A percentile compares a stretch with the other conserved stretches of the same genome.
Evolutionary conservation across 1,140 invertebrate genomes (phyloP).

Genomic region (Lanistes nyassanus): DNA sequence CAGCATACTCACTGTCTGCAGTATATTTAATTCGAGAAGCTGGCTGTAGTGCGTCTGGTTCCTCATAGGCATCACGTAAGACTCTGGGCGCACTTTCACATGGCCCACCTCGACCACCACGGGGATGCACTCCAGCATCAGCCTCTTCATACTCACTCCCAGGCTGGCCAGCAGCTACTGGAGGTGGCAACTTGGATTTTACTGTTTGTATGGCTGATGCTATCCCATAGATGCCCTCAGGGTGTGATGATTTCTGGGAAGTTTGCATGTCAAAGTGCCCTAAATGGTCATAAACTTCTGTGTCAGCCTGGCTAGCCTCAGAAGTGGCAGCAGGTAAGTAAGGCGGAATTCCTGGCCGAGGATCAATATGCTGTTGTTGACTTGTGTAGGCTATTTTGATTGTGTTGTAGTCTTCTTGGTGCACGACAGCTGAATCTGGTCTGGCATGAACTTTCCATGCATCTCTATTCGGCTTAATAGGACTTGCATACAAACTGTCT

Average conservation of each 20-base stretch:
- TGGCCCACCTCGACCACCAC: background rate
- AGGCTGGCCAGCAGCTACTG: background rate
- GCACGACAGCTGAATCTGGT: conserved; percentile 5
- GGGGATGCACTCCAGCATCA: background rate
- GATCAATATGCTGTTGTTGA: background rate
- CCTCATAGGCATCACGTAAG: background rate
- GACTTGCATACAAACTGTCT: conserved; percentile 2
- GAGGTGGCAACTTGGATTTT: background rate
- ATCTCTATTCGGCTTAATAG: conserved; percentile 14
- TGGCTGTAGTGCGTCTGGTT: background rate
- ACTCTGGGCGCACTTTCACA: background rate
- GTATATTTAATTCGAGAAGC: background rate
- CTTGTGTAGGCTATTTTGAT: conserved; percentile 24
- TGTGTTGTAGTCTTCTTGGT: conserved; percentile 26
- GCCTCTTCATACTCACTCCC: conserved; percentile 20
- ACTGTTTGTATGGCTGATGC: conserved; percentile 13
- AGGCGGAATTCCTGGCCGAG: background rate
- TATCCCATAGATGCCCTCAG: conserved; percentile 27
- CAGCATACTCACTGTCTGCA: background rate
- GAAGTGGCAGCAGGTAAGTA: background rate
- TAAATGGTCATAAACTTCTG: conserved; percentile 20
- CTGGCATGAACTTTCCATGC: conserved; percentile 25
- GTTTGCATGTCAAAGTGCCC: background rate
- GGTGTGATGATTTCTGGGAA: background rate
- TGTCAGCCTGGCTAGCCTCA: background rate